Percentiles rank a stretch among this genome's conserved stretches.
Conservation (phyloP, 2,797 vertebrate species). For the Dromococcyx pavoninus region DNA sequence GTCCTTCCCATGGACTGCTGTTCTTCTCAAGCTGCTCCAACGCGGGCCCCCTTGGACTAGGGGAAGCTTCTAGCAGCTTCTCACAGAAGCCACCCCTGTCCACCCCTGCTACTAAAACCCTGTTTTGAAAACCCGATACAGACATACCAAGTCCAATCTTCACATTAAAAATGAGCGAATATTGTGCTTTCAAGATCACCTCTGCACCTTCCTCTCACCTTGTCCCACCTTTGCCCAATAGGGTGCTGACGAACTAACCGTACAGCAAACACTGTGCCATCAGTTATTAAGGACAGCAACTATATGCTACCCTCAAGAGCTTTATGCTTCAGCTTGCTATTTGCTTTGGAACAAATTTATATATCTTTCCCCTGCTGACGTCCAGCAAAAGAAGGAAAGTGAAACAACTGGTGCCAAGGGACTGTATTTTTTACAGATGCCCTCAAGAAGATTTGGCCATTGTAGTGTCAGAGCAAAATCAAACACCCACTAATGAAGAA, state of each 20-base stretch:
- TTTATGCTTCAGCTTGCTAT: neutral
- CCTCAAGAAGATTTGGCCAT: neutral
- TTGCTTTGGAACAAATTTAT: neutral
- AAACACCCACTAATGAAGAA: neutral
- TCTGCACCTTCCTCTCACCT: neutral
- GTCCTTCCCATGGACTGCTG: too few relatives aligned
- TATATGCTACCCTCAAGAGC: neutral
- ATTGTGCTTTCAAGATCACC: neutral
- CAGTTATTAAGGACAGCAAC: neutral
- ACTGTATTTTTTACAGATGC: neutral
- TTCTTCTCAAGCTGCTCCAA: too few relatives aligned
- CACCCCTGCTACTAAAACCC: too few relatives aligned
- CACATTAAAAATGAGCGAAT: neutral
- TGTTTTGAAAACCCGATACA: neutral
- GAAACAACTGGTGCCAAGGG: neutral
- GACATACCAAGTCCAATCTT: neutral
- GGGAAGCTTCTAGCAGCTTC: too few relatives aligned
- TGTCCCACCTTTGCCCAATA: neutral
- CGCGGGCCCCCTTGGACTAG: neutral
- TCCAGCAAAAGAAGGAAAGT: neutral
- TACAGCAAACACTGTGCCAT: neutral
- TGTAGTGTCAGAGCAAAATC: neutral
- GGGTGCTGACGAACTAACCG: neutral
- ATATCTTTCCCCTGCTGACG: neutral
- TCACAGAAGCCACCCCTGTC: too few relatives aligned